Evolutionary conservation across 1,140 invertebrate genomes (phyloP).

Genomic region (Orchesella cincta): DNA sequence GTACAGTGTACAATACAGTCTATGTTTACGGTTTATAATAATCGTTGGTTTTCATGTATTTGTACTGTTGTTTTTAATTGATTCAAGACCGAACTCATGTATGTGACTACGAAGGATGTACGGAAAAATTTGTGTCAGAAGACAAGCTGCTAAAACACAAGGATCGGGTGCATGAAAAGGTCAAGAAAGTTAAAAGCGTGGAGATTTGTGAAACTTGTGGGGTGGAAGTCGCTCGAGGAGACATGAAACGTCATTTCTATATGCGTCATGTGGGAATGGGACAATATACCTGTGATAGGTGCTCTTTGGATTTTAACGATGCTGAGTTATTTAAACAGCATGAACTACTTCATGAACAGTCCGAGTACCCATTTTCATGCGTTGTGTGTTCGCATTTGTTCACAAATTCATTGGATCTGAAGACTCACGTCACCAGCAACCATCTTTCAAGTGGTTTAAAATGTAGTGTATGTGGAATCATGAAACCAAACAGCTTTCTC

Average conservation of each 20-base stretch:
- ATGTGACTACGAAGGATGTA: neutral
- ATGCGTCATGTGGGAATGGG: neutral
- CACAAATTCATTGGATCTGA: constrained; percentile 9
- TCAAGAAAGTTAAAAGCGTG: neutral
- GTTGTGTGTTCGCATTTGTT: neutral
- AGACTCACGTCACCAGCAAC: neutral
- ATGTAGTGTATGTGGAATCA: neutral
- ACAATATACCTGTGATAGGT: neutral
- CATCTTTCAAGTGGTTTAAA: neutral
- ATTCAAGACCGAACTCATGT: neutral
- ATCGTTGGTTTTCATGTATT: neutral
- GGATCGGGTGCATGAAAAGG: neutral
- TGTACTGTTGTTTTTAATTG: neutral
- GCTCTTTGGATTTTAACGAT: neutral
- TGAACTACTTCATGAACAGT: neutral
- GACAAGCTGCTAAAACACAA: neutral
- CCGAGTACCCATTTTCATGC: neutral
- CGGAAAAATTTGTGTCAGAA: neutral
- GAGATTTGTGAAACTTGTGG: constrained; percentile 16
- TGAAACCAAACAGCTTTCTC: neutral
- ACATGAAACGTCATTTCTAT: neutral
- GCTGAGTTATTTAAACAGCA: neutral
- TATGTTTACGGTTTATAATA: neutral
- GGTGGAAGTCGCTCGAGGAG: neutral
- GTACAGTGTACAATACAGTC: neutral